These are phyloP conservation scores for Tauraco hartlaubi DNA, from an alignment of 2,797 vertebrate genomes.

Conservation along the genomic window DNA sequence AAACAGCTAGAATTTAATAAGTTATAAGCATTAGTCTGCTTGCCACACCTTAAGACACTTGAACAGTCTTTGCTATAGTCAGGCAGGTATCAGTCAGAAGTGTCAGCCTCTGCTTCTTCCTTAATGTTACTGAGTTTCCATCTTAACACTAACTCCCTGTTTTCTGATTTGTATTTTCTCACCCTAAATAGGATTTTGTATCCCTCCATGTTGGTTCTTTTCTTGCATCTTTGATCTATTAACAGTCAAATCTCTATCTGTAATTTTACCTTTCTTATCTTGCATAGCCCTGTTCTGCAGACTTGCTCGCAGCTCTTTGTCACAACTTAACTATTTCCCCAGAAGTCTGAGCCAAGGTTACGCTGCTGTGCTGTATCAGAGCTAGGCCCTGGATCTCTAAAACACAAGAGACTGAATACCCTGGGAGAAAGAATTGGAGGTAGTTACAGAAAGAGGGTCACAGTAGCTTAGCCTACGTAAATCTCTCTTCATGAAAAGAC, in stretches of 20 bases:
- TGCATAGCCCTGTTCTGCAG: neutral
- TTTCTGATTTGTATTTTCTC: neutral
- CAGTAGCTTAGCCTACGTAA: neutral
- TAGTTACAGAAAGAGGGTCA: neutral
- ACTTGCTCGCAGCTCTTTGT: neutral
- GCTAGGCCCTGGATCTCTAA: neutral
- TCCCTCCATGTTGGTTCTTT: neutral
- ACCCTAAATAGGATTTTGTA: neutral
- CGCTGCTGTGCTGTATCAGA: neutral
- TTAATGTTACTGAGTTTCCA: neutral
- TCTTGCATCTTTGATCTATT: neutral
- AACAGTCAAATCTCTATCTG: neutral
- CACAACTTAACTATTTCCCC: neutral
- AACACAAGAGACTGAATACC: neutral
- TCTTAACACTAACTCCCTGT: neutral
- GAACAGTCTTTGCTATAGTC: neutral
- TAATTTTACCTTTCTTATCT: neutral
- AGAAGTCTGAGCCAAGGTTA: neutral
- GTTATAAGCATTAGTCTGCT: neutral
- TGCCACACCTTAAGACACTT: neutral
- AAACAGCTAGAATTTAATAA: neutral
- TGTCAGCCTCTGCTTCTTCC: neutral
- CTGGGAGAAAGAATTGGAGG: neutral
- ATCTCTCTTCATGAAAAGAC: neutral
- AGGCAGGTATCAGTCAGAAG: neutral